Percentiles rank a stretch among this genome's conserved stretches.
phyloP scores from a whole-genome alignment of 2,888 invertebrate species.

The Microplitis deprimator region DNA sequence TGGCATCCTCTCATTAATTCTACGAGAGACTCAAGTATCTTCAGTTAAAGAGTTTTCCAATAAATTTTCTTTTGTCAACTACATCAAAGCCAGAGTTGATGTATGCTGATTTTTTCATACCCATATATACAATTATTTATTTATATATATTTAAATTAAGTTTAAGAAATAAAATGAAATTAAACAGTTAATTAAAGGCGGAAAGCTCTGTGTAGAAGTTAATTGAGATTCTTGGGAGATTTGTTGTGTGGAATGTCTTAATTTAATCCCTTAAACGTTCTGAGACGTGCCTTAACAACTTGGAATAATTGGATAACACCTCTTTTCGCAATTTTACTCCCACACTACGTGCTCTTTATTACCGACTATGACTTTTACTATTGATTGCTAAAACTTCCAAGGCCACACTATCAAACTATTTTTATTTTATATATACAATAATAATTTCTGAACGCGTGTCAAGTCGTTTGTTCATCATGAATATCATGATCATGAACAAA shows the following conservation, averaged over 20 bases:
- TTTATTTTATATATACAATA: conserved; percentile 1
- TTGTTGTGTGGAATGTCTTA: conserved; percentile 72
- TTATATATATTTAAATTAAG: conserved; percentile 25
- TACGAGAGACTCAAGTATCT: conserved; percentile 31
- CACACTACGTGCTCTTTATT: neutral
- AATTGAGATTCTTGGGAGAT: conserved; percentile 72
- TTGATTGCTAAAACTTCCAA: neutral
- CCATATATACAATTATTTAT: neutral
- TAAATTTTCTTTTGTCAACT: conserved; percentile 19
- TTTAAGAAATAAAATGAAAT: conserved; percentile 68
- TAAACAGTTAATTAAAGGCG: conserved; percentile 71
- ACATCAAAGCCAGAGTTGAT: neutral
- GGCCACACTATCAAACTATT: neutral
- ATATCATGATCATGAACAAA: neutral
- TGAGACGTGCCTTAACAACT: conserved; percentile 71
- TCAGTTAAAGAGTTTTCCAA: conserved; percentile 29
- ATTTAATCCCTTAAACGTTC: conserved; percentile 72
- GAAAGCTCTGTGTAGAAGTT: conserved; percentile 57
- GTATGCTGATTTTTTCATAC: too few relatives aligned
- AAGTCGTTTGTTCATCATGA: neutral
- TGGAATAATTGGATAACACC: conserved; percentile 71
- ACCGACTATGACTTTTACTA: neutral
- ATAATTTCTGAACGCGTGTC: too few relatives aligned
- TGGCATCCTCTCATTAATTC: conserved; percentile 60
- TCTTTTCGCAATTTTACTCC: conserved; percentile 42